Evolutionary conservation across 53 echinoderm and acorn worm genomes (phyloP).

Genomic region (Zoroaster sp.): DNA sequence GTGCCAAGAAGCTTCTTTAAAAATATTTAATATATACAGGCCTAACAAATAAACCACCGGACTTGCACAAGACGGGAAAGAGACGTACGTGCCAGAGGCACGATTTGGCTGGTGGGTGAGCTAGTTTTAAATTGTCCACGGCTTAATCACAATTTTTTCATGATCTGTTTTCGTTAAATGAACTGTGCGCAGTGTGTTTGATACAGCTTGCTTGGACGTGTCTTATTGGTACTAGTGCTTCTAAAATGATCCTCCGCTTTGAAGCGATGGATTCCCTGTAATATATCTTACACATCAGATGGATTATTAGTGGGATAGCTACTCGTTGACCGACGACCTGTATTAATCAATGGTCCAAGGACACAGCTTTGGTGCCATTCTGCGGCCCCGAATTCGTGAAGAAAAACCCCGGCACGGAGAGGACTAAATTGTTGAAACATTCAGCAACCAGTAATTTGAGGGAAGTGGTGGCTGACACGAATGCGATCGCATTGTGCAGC

Average conservation of each 20-base stretch:
- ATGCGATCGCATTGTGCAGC: neutral
- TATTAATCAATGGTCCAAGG: neutral
- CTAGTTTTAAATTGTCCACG: neutral
- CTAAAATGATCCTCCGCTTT: neutral
- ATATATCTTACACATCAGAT: neutral
- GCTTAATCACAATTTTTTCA: slow-evolving; percentile 17
- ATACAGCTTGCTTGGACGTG: neutral
- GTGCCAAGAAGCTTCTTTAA: too few species aligned
- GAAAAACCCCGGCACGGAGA: neutral
- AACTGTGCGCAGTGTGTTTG: neutral
- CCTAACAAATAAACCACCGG: too few species aligned
- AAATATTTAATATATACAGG: too few species aligned
- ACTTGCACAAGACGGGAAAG: too few species aligned
- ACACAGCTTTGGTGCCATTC: neutral
- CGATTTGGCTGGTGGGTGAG: neutral
- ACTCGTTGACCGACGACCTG: neutral
- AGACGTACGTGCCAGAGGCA: neutral
- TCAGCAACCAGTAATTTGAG: neutral
- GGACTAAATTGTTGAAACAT: neutral
- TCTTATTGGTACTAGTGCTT: neutral
- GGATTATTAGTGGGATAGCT: neutral
- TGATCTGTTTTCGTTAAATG: slow-evolving; percentile 15
- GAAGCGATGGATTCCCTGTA: neutral
- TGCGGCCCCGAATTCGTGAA: neutral
- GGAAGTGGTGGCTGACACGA: neutral